phyloP scores from a whole-genome alignment of 2,797 vertebrate genomes.

The Coreius guichenoti region DNA sequence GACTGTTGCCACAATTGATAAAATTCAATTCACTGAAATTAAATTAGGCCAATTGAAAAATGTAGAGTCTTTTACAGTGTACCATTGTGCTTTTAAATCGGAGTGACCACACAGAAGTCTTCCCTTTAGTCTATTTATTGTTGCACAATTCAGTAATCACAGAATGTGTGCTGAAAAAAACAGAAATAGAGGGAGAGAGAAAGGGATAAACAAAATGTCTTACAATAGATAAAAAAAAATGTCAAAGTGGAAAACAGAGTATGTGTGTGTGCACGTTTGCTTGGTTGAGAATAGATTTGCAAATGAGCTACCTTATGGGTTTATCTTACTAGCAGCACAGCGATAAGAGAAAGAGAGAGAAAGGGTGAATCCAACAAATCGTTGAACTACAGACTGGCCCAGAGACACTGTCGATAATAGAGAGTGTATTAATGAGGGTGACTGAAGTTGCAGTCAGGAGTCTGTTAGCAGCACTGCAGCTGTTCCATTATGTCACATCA shows the following conservation, averaged over 20 bases:
- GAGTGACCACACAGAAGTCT: background rate
- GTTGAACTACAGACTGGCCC: background rate
- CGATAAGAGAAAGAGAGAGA: background rate
- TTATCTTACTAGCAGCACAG: background rate
- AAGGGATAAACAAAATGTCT: background rate
- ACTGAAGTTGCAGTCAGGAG: conserved; percentile 33
- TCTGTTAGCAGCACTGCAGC: conserved; percentile 43
- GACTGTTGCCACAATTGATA: too few species aligned
- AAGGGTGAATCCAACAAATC: background rate
- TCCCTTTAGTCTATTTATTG: background rate
- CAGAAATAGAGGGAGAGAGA: background rate
- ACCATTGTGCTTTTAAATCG: too few species aligned
- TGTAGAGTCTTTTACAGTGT: too few species aligned
- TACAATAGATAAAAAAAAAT: background rate
- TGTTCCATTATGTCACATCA: conserved; percentile 35
- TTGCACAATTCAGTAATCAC: background rate
- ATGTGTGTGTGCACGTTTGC: background rate
- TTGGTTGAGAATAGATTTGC: background rate
- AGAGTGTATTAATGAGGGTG: conserved; percentile 41
- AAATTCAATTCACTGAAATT: too few species aligned
- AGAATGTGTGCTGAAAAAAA: background rate
- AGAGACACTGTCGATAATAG: conserved; percentile 23
- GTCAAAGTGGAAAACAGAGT: too few species aligned
- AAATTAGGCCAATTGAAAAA: too few species aligned
- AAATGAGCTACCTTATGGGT: background rate